Conservation (phyloP, 2,797 vertebrate genomes). For the Taeniopygia guttata region DNA sequence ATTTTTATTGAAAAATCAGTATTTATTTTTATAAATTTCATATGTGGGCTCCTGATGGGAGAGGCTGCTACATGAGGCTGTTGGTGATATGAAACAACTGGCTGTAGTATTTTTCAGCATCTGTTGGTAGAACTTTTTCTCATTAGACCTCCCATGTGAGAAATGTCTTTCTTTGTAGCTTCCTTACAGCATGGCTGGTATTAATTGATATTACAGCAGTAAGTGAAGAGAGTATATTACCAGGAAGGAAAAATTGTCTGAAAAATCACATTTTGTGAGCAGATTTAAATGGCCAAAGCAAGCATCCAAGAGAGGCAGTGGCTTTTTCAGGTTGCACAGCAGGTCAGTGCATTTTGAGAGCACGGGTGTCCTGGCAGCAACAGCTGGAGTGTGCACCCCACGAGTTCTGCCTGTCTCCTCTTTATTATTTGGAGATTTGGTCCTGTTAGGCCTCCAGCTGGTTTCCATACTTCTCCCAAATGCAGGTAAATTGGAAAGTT, state of each 20-base stretch:
- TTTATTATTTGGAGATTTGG: not conserved
- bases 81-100: not conserved
- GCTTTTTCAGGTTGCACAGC: not conserved
- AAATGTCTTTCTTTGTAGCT: not conserved
- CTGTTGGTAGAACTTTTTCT: not conserved
- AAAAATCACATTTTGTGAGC: not conserved
- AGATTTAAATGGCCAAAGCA: not conserved
- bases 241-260: not conserved
- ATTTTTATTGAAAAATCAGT: not conserved
- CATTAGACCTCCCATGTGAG: not conserved
- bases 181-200: not conserved
- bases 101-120: not conserved
- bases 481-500: not conserved
- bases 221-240: not conserved
- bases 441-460: not conserved
- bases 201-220: not conserved
- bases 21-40: not conserved
- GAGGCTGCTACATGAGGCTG: not conserved
- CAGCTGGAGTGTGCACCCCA: not conserved
- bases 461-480: not conserved
- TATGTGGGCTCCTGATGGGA: not conserved
- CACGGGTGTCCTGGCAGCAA: not conserved
- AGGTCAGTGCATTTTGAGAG: not conserved
- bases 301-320: not conserved
- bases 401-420: not conserved